A percentile compares a stretch with the other conserved stretches of the same genome.
Evolutionary conservation across 2,113 vertebrate genomes (phyloP).

Genomic region (Bambusicola thoracicus): DNA sequence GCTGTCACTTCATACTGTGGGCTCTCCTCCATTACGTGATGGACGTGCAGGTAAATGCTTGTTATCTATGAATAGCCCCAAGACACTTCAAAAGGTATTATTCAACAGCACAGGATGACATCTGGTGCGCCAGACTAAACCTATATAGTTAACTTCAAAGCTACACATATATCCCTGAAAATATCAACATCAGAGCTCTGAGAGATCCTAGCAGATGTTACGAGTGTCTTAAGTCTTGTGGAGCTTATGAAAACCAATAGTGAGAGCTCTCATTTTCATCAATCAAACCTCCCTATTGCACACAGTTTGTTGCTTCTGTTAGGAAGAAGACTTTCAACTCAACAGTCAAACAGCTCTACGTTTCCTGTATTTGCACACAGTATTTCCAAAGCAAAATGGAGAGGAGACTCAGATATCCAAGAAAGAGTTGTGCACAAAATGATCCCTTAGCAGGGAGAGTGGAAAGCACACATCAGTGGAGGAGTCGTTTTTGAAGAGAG

Average conservation of each 20-base stretch:
- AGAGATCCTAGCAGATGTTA: conserved; percentile 39
- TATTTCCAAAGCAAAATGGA: neutral
- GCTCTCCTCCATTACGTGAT: rapidly evolving
- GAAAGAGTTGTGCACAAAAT: neutral
- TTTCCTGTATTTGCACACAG: neutral
- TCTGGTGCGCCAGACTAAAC: neutral
- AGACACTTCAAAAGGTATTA: neutral
- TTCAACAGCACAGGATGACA: neutral
- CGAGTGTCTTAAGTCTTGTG: conserved; percentile 4
- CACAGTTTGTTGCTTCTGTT: neutral
- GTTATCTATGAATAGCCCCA: neutral
- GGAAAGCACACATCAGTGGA: neutral
- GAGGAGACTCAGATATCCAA: neutral
- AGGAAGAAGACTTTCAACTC: neutral
- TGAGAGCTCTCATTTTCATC: neutral
- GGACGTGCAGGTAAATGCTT: neutral
- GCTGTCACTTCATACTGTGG: neutral
- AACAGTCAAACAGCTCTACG: neutral
- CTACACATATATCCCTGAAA: neutral
- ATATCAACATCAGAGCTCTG: conserved; percentile 11
- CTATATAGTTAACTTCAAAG: conserved; percentile 43
- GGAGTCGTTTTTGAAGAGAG: neutral
- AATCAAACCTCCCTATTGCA: neutral
- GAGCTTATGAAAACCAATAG: conserved; percentile 31
- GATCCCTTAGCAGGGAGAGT: neutral